Evolutionary conservation across 2,113 vertebrate species (phyloP), one percentile per base, ranked within the genome.

Genomic region (Cyprinus carpio): DNA sequence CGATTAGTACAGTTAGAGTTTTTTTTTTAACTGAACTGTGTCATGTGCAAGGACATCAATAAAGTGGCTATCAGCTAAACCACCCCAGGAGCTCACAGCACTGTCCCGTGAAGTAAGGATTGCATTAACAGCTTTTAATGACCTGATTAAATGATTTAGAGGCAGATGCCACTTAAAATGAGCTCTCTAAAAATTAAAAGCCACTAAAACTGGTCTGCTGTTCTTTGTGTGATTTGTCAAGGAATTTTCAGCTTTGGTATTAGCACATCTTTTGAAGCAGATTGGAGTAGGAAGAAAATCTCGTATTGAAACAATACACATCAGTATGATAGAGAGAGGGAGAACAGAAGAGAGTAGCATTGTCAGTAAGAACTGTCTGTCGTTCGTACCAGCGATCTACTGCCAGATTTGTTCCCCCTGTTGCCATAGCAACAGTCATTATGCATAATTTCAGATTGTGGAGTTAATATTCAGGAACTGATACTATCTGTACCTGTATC

Each of bases 341-440:
- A 83, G 89, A 7, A 12, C 84, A 4, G 43, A 64, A 49, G 75
- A 86, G 87, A 87, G 88, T 82, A 84, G 20, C 67, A 23, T 4
- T 71, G 67, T n/a, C 18, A 72, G 20, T 40, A 34, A 3, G 40
- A 74, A 75, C 43, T 12, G 74, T 83, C 75, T 72, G 64, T 79
- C 51, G 23, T 72, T 74, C 62, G 8, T 43, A 56, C 29, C 29
- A 64, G 34, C 25, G 37, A 60, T 75, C 83, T 75, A 27, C 65
- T 5, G 34, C 25, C 79, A 77, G 46, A 46, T 79, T 77, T 76
- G 82, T 69, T 85, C 80, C 31, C 37, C 58, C 67, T 85, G 88
- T 84, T 89, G 85, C 75, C 80, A 87, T 89, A 71, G 85, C 85
- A 87, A 89, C 88, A 75, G 75, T 64, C 67, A 79, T 89, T 85